phyloP scores from a whole-genome alignment of 1,140 invertebrate species.

The Drosophila neocordata region DNA sequence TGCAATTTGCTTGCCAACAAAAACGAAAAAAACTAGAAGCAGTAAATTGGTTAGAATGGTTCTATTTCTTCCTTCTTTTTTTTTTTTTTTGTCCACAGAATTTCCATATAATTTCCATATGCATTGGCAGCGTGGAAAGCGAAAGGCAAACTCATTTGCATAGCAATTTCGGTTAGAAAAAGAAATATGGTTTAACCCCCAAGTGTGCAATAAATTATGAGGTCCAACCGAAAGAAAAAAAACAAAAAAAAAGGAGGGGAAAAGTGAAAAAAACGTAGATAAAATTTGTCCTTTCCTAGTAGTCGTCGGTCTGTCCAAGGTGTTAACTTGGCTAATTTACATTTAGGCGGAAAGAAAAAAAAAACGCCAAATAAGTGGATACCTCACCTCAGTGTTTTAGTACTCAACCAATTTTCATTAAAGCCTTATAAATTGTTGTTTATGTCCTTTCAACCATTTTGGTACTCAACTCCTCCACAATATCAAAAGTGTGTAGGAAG shows the following conservation, averaged over 20 bases:
- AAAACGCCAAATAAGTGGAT: conserved; percentile 23
- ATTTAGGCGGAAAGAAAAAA: conserved; percentile 36
- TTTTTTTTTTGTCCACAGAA: conserved; percentile 39
- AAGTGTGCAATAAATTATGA: conserved; percentile 19
- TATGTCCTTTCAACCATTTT: conserved; percentile 42
- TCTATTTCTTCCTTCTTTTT: not conserved
- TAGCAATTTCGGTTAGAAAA: conserved; percentile 11
- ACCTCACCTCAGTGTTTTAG: conserved; percentile 31
- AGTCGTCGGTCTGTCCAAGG: conserved; percentile 26
- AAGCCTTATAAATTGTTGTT: conserved; percentile 78
- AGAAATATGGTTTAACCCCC: conserved; percentile 20
- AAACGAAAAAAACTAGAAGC: conserved; percentile 39
- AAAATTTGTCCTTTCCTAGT: conserved; percentile 29
- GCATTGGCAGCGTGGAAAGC: conserved; percentile 47
- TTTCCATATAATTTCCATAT: conserved; percentile 80
- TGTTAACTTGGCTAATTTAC: conserved; percentile 68
- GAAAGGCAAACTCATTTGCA: conserved; percentile 29
- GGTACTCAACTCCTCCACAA: not conserved
- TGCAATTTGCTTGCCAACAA: conserved; percentile 66
- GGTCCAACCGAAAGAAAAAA: not conserved
- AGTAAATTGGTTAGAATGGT: conserved; percentile 66
- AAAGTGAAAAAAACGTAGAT: conserved; percentile 13
- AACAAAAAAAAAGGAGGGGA: not conserved
- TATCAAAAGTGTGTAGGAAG: not conserved
- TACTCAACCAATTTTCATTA: conserved; percentile 75